Base-by-base conservation (phyloP, 2,797 vertebrate species). In the Falco naumanni region DNA sequence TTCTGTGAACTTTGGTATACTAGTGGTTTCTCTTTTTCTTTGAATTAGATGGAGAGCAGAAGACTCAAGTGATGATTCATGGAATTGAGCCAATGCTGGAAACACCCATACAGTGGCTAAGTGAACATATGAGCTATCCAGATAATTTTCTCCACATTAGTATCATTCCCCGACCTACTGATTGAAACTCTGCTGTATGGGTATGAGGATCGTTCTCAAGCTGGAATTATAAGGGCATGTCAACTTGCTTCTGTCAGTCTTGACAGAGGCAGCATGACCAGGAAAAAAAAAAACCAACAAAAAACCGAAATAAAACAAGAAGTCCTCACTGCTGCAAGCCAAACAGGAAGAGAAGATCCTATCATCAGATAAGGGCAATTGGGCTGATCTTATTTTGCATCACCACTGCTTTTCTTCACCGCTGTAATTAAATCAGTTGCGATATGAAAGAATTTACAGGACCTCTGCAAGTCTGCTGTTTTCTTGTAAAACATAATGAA, bases 91-190 rank as follows among this genome's bases (percentile, higher is more conserved):
- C 99, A 16, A 98, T 99, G 98, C 97, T 99, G 98, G 99, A 99
- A 98, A 99, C 99, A 11, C 99, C 99, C 77, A 70, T 99, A 78
- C 99, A 99, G 97, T 99, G 99, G 99, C 98, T 99, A 92, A 99
- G 99, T 6, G 99, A 99, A 97, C 99, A 99, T 97, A 99, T 99
- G 97, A 99, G 99, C 98, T 99, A 99, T 97, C 99, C 99, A 2
- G 99, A 99, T 98, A 99, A 99, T 98, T 99, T 99, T 97, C 99
- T 99, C 94, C 99, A 99, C 98, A 99, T 99, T 98, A 99, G 99
- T 95, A 88, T 99, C 97, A 95, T 99, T 97, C 99, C 99, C 7
- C 97, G 97, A 16, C 98, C 99, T 60, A 98, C 97, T 63, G 99
- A 99, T 96, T 99, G 98, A 99, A 96, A 93, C 90, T 95, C 94